A percentile compares a stretch with the other conserved stretches of the same genome.
These are phyloP conservation scores for Antennarius maculatus DNA, from an alignment of 2,797 vertebrate genomes.

Conservation along the genomic window DNA sequence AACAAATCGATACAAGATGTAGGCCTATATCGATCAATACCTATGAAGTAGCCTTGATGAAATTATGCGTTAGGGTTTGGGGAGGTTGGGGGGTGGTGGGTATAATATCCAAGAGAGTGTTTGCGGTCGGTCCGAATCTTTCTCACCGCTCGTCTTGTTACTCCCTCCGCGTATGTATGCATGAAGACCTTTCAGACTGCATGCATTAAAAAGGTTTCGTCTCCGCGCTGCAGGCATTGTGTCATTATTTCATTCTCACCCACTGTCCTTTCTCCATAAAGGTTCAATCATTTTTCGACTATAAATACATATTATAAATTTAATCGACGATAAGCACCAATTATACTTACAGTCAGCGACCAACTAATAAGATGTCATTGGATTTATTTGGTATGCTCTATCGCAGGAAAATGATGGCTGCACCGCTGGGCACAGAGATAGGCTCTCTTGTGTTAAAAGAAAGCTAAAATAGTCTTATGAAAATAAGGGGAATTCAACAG, in stretches of 20 bases:
- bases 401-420: conserved; percentile 24
- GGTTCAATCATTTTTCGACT: conserved; percentile 27
- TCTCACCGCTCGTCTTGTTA: conserved; percentile 55
- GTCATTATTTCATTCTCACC: conserved; percentile 29
- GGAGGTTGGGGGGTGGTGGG: conserved; percentile 34
- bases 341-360: conserved; percentile 10
- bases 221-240: conserved; percentile 24
- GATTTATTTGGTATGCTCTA: conserved; percentile 37
- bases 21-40: conserved; percentile 65
- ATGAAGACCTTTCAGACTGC: conserved; percentile 51
- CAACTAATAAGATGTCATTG: conserved; percentile 26
- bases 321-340: conserved; percentile 2
- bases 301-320: conserved; percentile 21
- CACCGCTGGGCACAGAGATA: conserved; percentile 24
- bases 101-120: conserved; percentile 69
- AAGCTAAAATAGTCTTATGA: conserved; percentile 74
- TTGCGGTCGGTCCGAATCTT: conserved; percentile 63
- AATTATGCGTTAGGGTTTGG: conserved; percentile 64
- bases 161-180: conserved; percentile 35
- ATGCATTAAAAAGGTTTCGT: conserved; percentile 22
- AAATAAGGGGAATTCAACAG: conserved; percentile 76
- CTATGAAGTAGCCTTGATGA: conserved; percentile 68
- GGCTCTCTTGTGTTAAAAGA: conserved; percentile 75
- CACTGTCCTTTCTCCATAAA: conserved; percentile 15
- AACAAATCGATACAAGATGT: conserved; percentile 71